These are phyloP conservation scores for Hoplostethus atlanticus DNA, from an alignment of 2,797 vertebrate species.

Conservation along the genomic window DNA sequence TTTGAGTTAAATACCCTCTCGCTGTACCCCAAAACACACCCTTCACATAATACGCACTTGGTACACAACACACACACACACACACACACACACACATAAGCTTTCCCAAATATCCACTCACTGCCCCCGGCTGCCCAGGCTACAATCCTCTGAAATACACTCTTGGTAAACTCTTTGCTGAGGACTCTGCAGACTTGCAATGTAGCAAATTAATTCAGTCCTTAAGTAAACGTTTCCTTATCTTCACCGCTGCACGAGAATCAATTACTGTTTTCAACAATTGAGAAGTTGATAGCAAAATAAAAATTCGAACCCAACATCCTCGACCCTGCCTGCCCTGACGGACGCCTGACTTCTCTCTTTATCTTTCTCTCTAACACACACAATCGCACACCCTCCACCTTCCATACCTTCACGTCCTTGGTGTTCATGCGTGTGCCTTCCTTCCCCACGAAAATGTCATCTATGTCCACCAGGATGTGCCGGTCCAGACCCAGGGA, in stretches of 20 bases:
- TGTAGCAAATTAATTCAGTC: constrained; percentile 16
- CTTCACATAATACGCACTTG: constrained; percentile 29
- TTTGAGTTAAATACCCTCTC: constrained; percentile 71
- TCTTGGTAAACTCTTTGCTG: constrained; percentile 24
- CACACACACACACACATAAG: constrained; percentile 20
- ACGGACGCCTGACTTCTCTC: neutral
- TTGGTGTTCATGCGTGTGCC: constrained; percentile 96
- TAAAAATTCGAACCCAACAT: constrained; percentile 24
- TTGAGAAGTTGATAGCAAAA: constrained; percentile 24
- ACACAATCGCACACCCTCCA: constrained; percentile 37
- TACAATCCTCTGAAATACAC: constrained; percentile 37
- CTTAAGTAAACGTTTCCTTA: constrained; percentile 26
- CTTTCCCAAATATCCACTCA: constrained; percentile 33
- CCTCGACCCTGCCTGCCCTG: constrained; percentile 9
- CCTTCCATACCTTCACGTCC: constrained; percentile 94
- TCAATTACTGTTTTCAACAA: constrained; percentile 23
- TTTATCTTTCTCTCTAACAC: constrained; percentile 12
- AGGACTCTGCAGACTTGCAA: constrained; percentile 23
- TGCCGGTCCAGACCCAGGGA: constrained; percentile 92
- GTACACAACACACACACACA: constrained; percentile 49
- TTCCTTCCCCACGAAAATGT: constrained; percentile 98
- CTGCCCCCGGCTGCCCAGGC: neutral
- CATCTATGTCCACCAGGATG: constrained; percentile 96
- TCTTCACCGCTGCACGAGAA: constrained; percentile 14
- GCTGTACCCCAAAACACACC: constrained; percentile 68